phyloP scores from a whole-genome alignment of 2,113 vertebrate genomes.

The Aphyosemion australe region DNA sequence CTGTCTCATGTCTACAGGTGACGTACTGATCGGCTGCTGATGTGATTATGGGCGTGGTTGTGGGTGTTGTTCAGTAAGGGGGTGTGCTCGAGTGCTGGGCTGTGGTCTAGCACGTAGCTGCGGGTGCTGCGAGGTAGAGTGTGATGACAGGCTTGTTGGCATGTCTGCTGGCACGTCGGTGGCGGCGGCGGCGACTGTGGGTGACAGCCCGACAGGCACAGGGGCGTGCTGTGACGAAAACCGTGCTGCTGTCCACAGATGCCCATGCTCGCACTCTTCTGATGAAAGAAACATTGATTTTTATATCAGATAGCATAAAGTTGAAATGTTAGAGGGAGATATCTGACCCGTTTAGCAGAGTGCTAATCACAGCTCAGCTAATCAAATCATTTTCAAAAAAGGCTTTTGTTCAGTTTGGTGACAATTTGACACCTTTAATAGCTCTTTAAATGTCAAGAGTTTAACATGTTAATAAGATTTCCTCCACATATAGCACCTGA shows the following conservation, averaged over 20 bases:
- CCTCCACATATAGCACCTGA: slow-evolving; percentile 28
- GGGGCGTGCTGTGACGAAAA: slow-evolving; percentile 58
- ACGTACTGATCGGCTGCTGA: slow-evolving; percentile 72
- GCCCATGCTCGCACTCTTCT: slow-evolving; percentile 62
- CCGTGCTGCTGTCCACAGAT: slow-evolving; percentile 63
- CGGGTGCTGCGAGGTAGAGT: slow-evolving; percentile 55
- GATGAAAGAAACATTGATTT: slow-evolving; percentile 42
- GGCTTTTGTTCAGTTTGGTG: slow-evolving; percentile 10
- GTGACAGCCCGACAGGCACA: slow-evolving; percentile 50
- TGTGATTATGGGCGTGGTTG: slow-evolving; percentile 60
- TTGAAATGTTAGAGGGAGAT: slow-evolving; percentile 25
- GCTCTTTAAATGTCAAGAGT: slow-evolving; percentile 41
- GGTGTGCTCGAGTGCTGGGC: slow-evolving; percentile 56
- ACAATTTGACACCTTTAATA: slow-evolving; percentile 16
- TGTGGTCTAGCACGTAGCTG: slow-evolving; percentile 46
- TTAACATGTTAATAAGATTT: slow-evolving; percentile 50
- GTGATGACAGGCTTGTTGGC: slow-evolving; percentile 66
- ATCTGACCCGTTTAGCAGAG: slow-evolving; percentile 4
- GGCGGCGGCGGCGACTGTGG: slow-evolving; percentile 34
- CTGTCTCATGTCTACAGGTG: slow-evolving; percentile 21
- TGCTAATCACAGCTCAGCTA: slow-evolving; percentile 15
- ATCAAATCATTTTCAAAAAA: slow-evolving; percentile 9
- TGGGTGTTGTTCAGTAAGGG: slow-evolving; percentile 57
- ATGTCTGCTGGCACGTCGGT: slow-evolving; percentile 51
- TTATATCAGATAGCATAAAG: slow-evolving; percentile 41